Base-by-base conservation (phyloP, 2,113 vertebrate species). In the Callopanchax toddi region DNA sequence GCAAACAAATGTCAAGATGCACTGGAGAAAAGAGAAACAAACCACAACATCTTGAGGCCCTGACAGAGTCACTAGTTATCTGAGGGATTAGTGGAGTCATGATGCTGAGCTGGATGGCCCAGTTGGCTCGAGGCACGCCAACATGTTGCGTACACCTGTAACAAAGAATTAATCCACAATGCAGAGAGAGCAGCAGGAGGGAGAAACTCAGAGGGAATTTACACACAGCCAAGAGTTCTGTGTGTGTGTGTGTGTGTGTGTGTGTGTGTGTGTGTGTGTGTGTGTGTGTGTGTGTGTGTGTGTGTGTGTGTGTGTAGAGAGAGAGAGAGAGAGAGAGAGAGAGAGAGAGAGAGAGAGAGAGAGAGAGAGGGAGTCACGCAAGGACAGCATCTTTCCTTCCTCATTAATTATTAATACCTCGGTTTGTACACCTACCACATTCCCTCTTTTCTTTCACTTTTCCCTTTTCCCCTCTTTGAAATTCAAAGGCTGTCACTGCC, bases 101-200 rank as follows among this genome's bases (percentile, higher is more conserved):
- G 39, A 23, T 48, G 32, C 61, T 46, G 73, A 7, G 71, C 62
- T 70, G 49, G 74, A 66, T 25, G 77, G 56, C 70, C 77, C 72
- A 79, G 72, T 80, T 83, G 83, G 84, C 79, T 32, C 18, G 22
- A 40, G 76, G 72, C 67, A 58, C 62, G 56, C 74, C 59, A 50
- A 83, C 79, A 73, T 74, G 79, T 54, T 54, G 68, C 12, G 62
- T 52, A 51, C 75, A 86, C 75, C 67, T 81, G 77, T 42, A 60
- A 81, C 60, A 67, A 67, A 50, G 42, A 55, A 57, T 69, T 77
- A 49, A 86, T 82, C 74, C 29, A 53, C 67, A 74, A 75, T 74
- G 53, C 62, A 74, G 17, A 3, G 20, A 34, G 45, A 74, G 21
- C 60, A 60, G 67, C 67, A 74, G 69, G 57, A 79, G 34, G 23